These are phyloP conservation scores for Epizoanthus illoricatus DNA, from an alignment of 92 coral and sea anemone species.

Conservation along the genomic window DNA sequence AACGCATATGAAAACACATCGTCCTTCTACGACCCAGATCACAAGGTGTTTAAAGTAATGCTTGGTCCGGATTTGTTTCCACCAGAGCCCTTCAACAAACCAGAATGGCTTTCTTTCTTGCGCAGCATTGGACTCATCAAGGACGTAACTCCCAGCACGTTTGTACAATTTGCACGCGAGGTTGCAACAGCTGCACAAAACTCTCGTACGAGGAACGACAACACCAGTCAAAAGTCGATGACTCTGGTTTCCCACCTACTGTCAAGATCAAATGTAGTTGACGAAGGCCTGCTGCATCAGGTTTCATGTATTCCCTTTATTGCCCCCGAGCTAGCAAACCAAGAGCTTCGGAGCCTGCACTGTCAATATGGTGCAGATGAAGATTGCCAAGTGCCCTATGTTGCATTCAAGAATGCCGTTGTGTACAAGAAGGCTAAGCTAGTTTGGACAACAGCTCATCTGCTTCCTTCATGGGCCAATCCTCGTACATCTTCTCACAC, in stretches of 20 bases:
- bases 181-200: slow-evolving; percentile 50
- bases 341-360: slow-evolving; percentile 39
- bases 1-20: slow-evolving; percentile 25
- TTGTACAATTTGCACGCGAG: slow-evolving; percentile 50
- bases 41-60: slow-evolving; percentile 59
- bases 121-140: slow-evolving; percentile 49
- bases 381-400: slow-evolving; percentile 43
- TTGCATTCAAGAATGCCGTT: slow-evolving; percentile 56
- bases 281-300: slow-evolving; percentile 18
- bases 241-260: slow-evolving; percentile 49
- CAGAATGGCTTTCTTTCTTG: slow-evolving; percentile 58
- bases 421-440: slow-evolving; percentile 3
- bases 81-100: slow-evolving; percentile 49
- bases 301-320: slow-evolving; percentile 52
- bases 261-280: slow-evolving; percentile 1
- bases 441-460: slow-evolving; percentile 68
- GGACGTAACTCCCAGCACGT: slow-evolving; percentile 37
- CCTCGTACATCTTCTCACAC: not conserved
- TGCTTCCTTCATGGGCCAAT: slow-evolving; percentile 62
- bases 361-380: slow-evolving; percentile 32
- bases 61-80: slow-evolving; percentile 60
- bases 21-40: slow-evolving; percentile 55
- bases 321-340: slow-evolving; percentile 28
- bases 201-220: not conserved
- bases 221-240: slow-evolving; percentile 50